Base-by-base conservation (phyloP, 2,888 invertebrate genomes). In the Melolontha melolontha region DNA sequence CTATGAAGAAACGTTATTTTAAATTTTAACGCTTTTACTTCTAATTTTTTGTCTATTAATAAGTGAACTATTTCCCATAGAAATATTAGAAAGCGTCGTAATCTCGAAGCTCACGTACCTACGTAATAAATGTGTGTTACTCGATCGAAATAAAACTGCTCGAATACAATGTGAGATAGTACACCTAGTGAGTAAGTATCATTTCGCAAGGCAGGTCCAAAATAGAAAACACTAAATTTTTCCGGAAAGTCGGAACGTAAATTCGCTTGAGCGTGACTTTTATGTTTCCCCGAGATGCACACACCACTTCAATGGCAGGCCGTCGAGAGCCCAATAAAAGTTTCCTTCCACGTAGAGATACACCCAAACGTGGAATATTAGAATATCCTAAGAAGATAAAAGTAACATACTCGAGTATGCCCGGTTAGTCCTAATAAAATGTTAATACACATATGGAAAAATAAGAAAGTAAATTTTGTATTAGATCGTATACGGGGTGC, bases 241-340 rank as follows among this genome's bases (percentile, higher is more conserved):
- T 44, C 29, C 29, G 55, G 29, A 59, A 59, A 59, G 27, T 44
- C 44, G 44, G 59, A 44, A 44, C 59, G 44, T 59, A 59, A 59
- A 47, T 59, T 59, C 59, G 29, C 59, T 59, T 59, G 59, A 59
- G 29, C 44, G 59, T 59, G 59, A 59, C 59, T 59, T 59, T 59
- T 59, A 59, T 59, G 59, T 44, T 44, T 44, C 59, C 59, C 59
- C 7, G n/a, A 14, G 44, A 29, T 59, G 41, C 59, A 40, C 34
- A 17, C 14, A 29, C 59, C 29, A 44, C 14, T 59, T 44, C 12
- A 59, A 44, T 22, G 12, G 10, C 47, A 12, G 44, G 29, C 29
- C 41, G 59, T 29, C 59, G 42, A 59, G 59, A 44, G 59, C 29
- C 44, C 34, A 44, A 59, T 59, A 59, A 59, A 54, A 59, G 59